Percentiles rank a stretch among this genome's conserved stretches.
Conservation (phyloP, 1,140 invertebrate species). For the Caerostris extrusa region DNA sequence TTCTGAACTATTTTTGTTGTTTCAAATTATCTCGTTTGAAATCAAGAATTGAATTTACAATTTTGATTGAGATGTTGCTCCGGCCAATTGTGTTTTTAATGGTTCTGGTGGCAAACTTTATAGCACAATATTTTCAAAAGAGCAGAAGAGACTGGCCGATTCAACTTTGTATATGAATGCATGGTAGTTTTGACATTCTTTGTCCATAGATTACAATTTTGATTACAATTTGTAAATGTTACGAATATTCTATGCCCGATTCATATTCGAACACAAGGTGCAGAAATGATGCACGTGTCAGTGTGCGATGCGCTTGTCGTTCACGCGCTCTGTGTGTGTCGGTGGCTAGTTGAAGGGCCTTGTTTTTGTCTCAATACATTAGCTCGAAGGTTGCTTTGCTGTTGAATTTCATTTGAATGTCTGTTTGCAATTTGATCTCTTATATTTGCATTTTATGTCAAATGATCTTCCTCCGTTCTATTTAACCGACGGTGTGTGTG, state of each 20-base stretch:
- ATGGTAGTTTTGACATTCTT: constrained; percentile 19
- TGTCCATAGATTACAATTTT: not conserved
- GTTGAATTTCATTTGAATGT: not conserved
- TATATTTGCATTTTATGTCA: not conserved
- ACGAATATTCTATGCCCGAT: constrained; percentile 13
- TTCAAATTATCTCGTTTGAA: constrained; percentile 82
- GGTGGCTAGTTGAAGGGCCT: not conserved
- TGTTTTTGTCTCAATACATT: not conserved
- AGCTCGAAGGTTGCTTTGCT: not conserved
- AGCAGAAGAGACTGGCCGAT: not conserved
- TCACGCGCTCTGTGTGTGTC: not conserved
- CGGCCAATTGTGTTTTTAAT: not conserved
- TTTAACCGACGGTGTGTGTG: not conserved
- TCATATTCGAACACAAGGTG: not conserved
- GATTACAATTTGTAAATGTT: not conserved
- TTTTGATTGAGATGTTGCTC: constrained; percentile 78
- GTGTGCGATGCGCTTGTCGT: not conserved
- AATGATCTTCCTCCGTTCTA: not conserved
- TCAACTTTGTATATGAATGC: constrained; percentile 28
- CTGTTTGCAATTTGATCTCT: constrained; percentile 19
- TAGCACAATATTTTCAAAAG: too few species aligned
- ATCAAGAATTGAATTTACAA: constrained; percentile 81
- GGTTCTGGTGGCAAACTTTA: not conserved
- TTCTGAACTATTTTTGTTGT: constrained; percentile 79
- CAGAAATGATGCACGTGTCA: not conserved